Base-by-base conservation (phyloP, 2,113 vertebrate species). In the Sus scrofa region DNA sequence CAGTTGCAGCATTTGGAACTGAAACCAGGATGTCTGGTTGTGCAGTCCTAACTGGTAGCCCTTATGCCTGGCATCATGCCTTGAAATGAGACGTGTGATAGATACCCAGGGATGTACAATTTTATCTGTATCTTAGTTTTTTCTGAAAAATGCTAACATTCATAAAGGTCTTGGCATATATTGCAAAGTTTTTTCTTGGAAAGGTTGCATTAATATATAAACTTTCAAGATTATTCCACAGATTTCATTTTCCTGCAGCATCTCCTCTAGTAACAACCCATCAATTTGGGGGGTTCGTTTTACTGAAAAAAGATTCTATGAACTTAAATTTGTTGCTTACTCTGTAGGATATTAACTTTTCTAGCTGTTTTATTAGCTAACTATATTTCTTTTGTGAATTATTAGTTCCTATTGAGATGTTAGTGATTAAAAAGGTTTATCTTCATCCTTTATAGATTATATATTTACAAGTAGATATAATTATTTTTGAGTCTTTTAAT, bases 361-460 rank as follows among this genome's bases (percentile, higher is more conserved):
- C 27, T 15, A 10, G 7, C 58, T 73, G 7, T 73, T 86, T 81
- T 81, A 74, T 73, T 86, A 68, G 67, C 24, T 79, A 65, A 74
- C 39, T 89, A 6, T 93, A 60, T 81, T 56, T 60, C 26, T 81
- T 89, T 81, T 68, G 52, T 86, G 52, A 79, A 12, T 91, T 96
- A 68, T 44, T 70, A 50, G 15, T 71, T 82, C 16, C 50, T 84
- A 44, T 39, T 58, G 54, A 5, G 4, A 19, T 18, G 6, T 82
- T 74, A 67, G 34, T 71, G 50, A 81, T 44, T 58, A 6, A 68
- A 39, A 84, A 93, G 7, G 3, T 71, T 93, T 89, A 54, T 68
- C 26, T 37, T 91, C n/a, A 39, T 70, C 10, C 37, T 86, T 94
- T 87, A n/a, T 75, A 39, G 81, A 65, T 56, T 81, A 39, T 52